Percentiles rank a stretch among this genome's conserved stretches.
These are phyloP conservation scores for Eretmochelys imbricata DNA, from an alignment of 2,113 vertebrate species.

Conservation along the genomic window DNA sequence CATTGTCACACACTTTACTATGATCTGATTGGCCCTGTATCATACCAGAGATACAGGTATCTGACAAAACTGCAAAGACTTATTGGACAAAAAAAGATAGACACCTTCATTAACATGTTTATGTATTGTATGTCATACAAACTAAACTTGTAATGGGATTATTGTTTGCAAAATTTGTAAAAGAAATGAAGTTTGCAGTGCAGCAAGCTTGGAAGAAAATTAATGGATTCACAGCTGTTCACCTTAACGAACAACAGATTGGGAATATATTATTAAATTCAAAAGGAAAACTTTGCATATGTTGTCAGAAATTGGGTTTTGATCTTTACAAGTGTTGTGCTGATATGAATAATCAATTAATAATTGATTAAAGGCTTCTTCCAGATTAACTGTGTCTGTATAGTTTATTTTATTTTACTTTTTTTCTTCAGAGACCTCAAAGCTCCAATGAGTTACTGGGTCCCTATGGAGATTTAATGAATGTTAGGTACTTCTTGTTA, in stretches of 20 bases:
- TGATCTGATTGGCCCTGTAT: background rate
- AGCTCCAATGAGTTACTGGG: background rate
- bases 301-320: conserved; percentile 82
- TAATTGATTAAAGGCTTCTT: conserved; percentile 87
- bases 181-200: conserved; percentile 58
- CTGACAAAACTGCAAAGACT: background rate
- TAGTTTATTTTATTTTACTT: conserved; percentile 39
- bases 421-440: conserved; percentile 16
- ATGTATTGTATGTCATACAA: conserved; percentile 24
- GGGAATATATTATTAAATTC: conserved; percentile 71
- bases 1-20: background rate
- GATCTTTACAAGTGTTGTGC: conserved; percentile 84
- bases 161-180: conserved; percentile 68
- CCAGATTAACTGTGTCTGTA: conserved; percentile 29
- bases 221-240: conserved; percentile 70
- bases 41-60: background rate
- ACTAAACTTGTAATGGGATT: conserved; percentile 65
- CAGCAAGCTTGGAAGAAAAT: conserved; percentile 46
- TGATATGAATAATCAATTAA: conserved; percentile 90
- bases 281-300: conserved; percentile 71
- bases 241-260: conserved; percentile 71
- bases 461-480: background rate
- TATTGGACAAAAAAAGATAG: background rate
- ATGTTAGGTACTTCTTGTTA: background rate
- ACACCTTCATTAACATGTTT: too few species aligned